Conservation (phyloP, 1,140 invertebrate species). For the Temnothorax curvispinosus region DNA sequence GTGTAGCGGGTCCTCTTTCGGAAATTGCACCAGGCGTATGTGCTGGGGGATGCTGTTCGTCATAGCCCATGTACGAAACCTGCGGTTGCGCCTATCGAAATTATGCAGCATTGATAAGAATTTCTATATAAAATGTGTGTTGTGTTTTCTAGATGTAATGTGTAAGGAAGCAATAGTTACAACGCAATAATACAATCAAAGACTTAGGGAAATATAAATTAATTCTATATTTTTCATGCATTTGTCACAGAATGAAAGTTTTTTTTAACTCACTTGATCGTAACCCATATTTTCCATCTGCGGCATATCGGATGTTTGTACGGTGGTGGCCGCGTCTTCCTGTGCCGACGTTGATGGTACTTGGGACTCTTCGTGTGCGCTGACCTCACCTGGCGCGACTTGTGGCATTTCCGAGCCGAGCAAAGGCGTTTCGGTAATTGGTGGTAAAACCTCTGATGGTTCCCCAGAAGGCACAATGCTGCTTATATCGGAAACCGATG, state of each 20-base stretch:
- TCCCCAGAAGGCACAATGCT: slow-evolving; percentile 78
- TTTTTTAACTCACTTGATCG: slow-evolving; percentile 84
- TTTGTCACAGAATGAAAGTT: background rate
- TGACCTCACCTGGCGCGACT: slow-evolving; percentile 85
- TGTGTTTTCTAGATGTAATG: background rate
- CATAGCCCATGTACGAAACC: slow-evolving; percentile 92
- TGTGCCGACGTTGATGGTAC: slow-evolving; percentile 73
- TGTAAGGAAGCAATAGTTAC: background rate
- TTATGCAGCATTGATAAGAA: slow-evolving; percentile 32
- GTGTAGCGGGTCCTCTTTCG: slow-evolving; percentile 88
- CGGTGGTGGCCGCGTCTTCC: slow-evolving; percentile 71
- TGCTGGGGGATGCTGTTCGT: slow-evolving; percentile 88
- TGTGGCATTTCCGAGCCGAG: slow-evolving; percentile 84
- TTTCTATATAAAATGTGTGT: background rate
- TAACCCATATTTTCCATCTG: slow-evolving; percentile 90
- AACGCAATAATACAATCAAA: background rate
- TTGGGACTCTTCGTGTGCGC: slow-evolving; percentile 69
- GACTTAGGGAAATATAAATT: background rate
- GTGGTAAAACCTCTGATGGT: slow-evolving; percentile 71
- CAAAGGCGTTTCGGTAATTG: slow-evolving; percentile 71
- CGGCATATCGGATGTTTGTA: slow-evolving; percentile 80
- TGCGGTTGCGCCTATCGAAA: slow-evolving; percentile 79
- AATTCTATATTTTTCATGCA: background rate
- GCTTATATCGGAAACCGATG: slow-evolving; percentile 79
- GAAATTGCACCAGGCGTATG: slow-evolving; percentile 89